Base-by-base conservation (phyloP, 2,888 invertebrate species). In the Amiota minor region DNA sequence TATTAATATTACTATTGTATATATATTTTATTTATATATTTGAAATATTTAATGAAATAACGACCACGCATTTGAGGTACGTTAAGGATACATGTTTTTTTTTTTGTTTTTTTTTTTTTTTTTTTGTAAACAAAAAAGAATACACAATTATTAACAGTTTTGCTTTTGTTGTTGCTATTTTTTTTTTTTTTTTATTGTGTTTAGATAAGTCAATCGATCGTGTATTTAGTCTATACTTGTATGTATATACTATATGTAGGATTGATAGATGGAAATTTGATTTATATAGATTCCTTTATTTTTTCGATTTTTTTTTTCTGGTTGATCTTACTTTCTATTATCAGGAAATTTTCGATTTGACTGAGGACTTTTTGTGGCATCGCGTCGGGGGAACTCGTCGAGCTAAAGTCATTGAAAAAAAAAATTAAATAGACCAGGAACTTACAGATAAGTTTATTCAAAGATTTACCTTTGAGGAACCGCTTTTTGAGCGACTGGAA, bases 361-460 rank as follows among this genome's bases (percentile, higher is more conserved):
- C 72, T 85, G 81, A 82, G n/a, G 23, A 16, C 84, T 87, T 62
- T 84, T 84, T 55, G 83, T 77, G 59, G 79, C 82, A 77, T 89
- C 89, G 64, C 89, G 89, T 20, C 88, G 85, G 4, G 89, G 88
- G 72, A 89, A 89, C 73, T 89, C 89, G 70, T 88, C 88, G 80
- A 80, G 55, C 87, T 88, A 73, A 3, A 71, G 77, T 11, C 18
- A 47, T 14, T 61, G n/a, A 72, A 65, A 55, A 11, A 62, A n/a
- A 45, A 56, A n/a, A 61, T 70, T 62, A 9, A 50, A 18, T 16
- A 20, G 9, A 20, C 9, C 16, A 59, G 56, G 4, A 14, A 14
- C 50, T 35, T 11, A 14, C 35, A 50, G 23, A 18, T n/a, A 9
- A 23, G 20, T 11, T 23, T 23, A 12, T 10, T 20, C 3, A n/a